These are phyloP conservation scores for Galerucella pusilla DNA, from an alignment of 2,888 invertebrate genomes.

Conservation along the genomic window DNA sequence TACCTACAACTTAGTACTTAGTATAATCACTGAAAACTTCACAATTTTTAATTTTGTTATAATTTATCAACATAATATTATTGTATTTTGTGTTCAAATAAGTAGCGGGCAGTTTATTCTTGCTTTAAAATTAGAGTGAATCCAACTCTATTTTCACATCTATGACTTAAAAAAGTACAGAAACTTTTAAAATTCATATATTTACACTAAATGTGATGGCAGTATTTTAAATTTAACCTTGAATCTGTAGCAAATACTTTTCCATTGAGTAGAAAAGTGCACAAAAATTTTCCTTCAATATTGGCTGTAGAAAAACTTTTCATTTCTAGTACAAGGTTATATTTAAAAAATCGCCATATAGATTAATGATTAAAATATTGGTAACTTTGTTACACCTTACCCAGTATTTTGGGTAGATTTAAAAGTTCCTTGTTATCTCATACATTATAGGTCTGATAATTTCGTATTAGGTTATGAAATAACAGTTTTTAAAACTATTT, in stretches of 20 bases:
- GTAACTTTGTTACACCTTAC: not conserved
- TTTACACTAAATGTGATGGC: not conserved
- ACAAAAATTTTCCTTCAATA: not conserved
- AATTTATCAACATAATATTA: conserved; percentile 1
- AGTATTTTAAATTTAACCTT: not conserved
- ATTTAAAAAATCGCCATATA: not conserved
- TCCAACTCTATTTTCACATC: not conserved
- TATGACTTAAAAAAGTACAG: not conserved
- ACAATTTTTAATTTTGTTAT: not conserved
- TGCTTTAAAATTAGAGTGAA: not conserved
- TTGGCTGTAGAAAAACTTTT: no score
- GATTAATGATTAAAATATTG: not conserved
- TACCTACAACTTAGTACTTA: conserved; percentile 17
- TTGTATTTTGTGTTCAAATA: not conserved
- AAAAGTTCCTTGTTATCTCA: not conserved
- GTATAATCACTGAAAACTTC: conserved; percentile 1
- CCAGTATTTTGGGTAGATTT: not conserved
- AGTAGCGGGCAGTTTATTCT: not conserved
- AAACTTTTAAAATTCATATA: not conserved
- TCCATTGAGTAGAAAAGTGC: no score
- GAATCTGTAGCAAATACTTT: not conserved
- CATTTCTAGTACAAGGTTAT: not conserved
- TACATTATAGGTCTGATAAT: not conserved
- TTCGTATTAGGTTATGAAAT: not conserved
- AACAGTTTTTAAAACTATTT: not conserved